Evolutionary conservation across 2,888 invertebrate genomes (phyloP), one percentile per base, ranked within the genome.

Genomic region (Drosophila parthenogenetica): DNA sequence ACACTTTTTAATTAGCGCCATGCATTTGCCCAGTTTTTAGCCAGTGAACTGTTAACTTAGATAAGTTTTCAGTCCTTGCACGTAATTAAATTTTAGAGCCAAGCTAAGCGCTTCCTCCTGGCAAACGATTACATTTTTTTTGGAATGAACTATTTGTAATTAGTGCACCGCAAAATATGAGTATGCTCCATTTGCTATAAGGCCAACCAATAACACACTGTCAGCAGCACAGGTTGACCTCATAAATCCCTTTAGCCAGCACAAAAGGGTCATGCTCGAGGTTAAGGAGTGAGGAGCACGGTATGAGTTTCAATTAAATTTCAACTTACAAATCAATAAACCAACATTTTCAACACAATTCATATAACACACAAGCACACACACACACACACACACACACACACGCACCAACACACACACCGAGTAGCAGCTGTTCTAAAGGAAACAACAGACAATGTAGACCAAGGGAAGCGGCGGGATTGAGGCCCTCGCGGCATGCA

Each of bases 241-340:
- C 87, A 80, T 86, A 86, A 82, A 77, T 82, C 48, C 63, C 42
- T 8, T 32, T 13, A 40, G n/a, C 29, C 5, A 42, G 35, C 19
- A 14, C 37, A 49, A 37, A 8, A 17, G 32, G 7, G 3, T 13
- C 13, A 37, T 5, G 32, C 64, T 50, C 51, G 68, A 75, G 78
- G 68, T 55, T 39, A 51, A 16, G 19, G 37, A 42, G 19, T 5
- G 14, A 16, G 16, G 7, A 29, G 40, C 17, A 45, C 17, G 8
- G 14, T 5, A 37, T 22, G 59, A 10, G 19, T 81, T 85, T 89
- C 86, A 89, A 89, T 85, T 85, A 85, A 85, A 85, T 89, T 87
- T 85, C 67, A 68, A 77, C 86, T 89, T 85, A 87, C 82, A 87
- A 87, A 85, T 85, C 89, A 85, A 85, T 85, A 85, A 85, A 89